Conservation (phyloP, 2,888 invertebrate species). For the Tetranychus truncatus region DNA sequence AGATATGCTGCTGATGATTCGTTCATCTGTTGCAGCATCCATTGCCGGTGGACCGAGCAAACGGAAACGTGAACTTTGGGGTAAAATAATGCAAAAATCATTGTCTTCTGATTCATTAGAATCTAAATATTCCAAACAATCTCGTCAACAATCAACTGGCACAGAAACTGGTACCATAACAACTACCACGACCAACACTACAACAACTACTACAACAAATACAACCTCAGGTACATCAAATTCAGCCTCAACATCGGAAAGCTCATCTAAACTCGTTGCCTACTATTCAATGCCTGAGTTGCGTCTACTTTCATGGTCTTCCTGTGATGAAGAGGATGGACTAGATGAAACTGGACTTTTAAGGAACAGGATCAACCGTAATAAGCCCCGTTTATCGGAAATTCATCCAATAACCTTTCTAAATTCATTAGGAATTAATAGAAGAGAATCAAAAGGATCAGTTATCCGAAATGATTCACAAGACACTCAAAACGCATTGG, state of each 20-base stretch:
- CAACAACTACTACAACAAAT: neutral
- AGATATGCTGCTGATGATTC: neutral
- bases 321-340: constrained; percentile 20
- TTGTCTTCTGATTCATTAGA: constrained; percentile 18
- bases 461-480: constrained; percentile 7
- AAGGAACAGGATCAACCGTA: neutral
- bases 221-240: neutral
- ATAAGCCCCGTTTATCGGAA: constrained; percentile 20
- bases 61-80: constrained; percentile 13
- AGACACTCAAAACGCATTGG: constrained; percentile 4
- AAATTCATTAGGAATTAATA: neutral
- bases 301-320: neutral
- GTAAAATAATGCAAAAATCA: constrained; percentile 15
- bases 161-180: constrained; percentile 2
- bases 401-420: constrained; percentile 19
- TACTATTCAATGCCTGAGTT: constrained; percentile 28
- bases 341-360: neutral
- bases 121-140: constrained; percentile 13
- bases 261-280: constrained; percentile 21
- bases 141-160: constrained; percentile 15
- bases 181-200: neutral
- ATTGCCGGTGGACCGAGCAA: neutral
- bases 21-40: neutral
- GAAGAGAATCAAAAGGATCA: neutral
- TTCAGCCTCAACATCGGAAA: constrained; percentile 3